Conservation (phyloP, 2,113 vertebrate species). For the Nyctereutes procyonoides region DNA sequence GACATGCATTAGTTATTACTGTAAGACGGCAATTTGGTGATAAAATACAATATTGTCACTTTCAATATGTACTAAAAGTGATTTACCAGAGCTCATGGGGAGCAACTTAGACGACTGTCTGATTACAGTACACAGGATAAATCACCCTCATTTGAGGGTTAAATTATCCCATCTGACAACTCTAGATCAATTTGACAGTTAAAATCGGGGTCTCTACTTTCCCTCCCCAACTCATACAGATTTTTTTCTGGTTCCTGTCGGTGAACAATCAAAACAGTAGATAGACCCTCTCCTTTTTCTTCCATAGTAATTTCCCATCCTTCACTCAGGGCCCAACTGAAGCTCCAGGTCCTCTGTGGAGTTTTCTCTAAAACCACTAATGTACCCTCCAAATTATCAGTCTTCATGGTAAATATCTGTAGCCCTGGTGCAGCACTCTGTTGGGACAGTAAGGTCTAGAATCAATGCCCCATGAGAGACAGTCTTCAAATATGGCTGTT, state of each 20-base stretch:
- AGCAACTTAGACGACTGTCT: slow-evolving; percentile 67
- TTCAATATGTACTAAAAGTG: slow-evolving; percentile 79
- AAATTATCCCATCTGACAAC: slow-evolving; percentile 73
- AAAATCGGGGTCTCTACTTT: slow-evolving; percentile 43
- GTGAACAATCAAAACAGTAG: slow-evolving; percentile 10
- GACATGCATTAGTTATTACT: slow-evolving; percentile 70
- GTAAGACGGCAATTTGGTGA: slow-evolving; percentile 70
- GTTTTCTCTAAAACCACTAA: background rate
- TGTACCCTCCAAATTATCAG: background rate
- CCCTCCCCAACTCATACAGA: slow-evolving; percentile 12
- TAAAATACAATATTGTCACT: slow-evolving; percentile 80
- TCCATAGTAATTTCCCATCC: background rate
- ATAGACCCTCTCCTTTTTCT: background rate
- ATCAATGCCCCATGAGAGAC: background rate
- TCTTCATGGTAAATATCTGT: background rate
- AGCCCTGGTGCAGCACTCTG: background rate
- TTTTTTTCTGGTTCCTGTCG: slow-evolving; percentile 33
- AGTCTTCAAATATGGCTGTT: background rate
- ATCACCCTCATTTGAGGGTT: slow-evolving; percentile 59
- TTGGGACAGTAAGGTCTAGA: background rate
- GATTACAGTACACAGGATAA: slow-evolving; percentile 77
- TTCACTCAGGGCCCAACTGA: background rate
- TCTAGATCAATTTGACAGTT: slow-evolving; percentile 72
- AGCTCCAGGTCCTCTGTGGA: background rate
- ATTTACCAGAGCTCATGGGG: slow-evolving; percentile 72